phyloP scores from a whole-genome alignment of 30 jellyfish, hydroid and myxozoan species.

The Aurelia sp. region DNA sequence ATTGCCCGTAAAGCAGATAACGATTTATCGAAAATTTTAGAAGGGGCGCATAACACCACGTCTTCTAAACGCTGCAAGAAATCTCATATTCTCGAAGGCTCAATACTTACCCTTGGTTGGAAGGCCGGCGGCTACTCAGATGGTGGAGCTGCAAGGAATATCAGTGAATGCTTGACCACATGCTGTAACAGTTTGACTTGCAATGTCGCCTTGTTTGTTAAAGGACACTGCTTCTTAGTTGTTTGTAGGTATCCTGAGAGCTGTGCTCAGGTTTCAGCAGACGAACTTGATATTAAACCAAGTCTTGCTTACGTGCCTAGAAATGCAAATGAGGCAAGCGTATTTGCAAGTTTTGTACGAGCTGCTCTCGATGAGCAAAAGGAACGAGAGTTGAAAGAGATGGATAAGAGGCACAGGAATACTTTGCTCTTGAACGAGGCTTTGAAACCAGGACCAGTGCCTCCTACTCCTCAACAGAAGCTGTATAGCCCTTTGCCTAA shows the following conservation, averaged over 20 bases:
- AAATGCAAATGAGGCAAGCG: constrained; percentile 40
- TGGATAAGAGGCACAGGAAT: constrained; percentile 27
- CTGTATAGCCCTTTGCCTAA: too few relatives aligned
- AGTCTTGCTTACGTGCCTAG: constrained; percentile 74
- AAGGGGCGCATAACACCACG: not conserved
- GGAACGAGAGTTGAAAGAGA: constrained; percentile 27
- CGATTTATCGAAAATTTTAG: constrained; percentile 13
- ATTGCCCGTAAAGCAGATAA: constrained; percentile 13
- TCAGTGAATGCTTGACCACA: constrained; percentile 33
- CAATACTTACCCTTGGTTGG: constrained; percentile 60
- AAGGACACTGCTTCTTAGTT: constrained; percentile 68
- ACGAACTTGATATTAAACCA: constrained; percentile 43
- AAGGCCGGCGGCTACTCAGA: constrained; percentile 67
- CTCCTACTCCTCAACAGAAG: constrained; percentile 11
- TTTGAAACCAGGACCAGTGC: constrained; percentile 6
- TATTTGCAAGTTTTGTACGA: constrained; percentile 55
- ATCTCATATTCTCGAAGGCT: constrained; percentile 35
- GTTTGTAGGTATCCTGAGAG: constrained; percentile 53
- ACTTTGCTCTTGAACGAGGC: constrained; percentile 18
- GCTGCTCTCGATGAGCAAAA: constrained; percentile 38
- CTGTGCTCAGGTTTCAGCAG: constrained; percentile 69
- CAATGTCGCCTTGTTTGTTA: constrained; percentile 75
- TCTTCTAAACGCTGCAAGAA: constrained; percentile 53
- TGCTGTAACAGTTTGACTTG: constrained; percentile 69
- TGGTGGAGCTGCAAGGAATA: constrained; percentile 52